Evolutionary conservation across 1,140 invertebrate species (phyloP).

Genomic region (Colletes gigas): DNA sequence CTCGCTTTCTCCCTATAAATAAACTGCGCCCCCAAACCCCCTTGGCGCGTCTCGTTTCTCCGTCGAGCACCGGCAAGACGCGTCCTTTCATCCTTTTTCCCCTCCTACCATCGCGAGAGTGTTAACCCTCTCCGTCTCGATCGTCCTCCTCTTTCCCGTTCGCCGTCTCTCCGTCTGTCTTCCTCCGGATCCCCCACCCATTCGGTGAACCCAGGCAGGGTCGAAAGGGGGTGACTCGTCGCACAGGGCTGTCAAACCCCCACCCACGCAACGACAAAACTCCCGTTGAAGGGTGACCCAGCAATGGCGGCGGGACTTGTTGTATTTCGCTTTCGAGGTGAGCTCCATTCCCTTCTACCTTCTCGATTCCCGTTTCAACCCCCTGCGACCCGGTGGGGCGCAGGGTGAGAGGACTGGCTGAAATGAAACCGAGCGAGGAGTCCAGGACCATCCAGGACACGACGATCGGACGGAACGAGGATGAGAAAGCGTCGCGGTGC

Average conservation of each 20-base stretch:
- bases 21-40: slow-evolving; percentile 12
- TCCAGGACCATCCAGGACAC: background rate
- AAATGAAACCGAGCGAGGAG: slow-evolving; percentile 42
- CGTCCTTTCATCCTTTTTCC: background rate
- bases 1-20: slow-evolving; percentile 38
- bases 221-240: slow-evolving; percentile 58
- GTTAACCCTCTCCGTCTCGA: background rate
- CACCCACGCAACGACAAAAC: slow-evolving; percentile 70
- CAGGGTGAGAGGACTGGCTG: slow-evolving; percentile 14
- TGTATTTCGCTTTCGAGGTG: slow-evolving; percentile 76
- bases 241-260: slow-evolving; percentile 51
- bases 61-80: background rate
- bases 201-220: slow-evolving; percentile 25
- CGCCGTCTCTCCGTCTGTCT: background rate
- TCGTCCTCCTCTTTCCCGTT: background rate
- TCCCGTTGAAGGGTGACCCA: slow-evolving; percentile 76
- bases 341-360: slow-evolving; percentile 62
- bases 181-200: background rate
- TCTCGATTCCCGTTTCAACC: slow-evolving; percentile 67
- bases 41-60: background rate
- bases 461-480: slow-evolving; percentile 15
- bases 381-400: background rate
- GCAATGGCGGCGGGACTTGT: slow-evolving; percentile 81
- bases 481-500: slow-evolving; percentile 22
- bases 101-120: background rate